Evolutionary conservation across 2,797 vertebrate species (phyloP).

Genomic region (Coluber constrictor): DNA sequence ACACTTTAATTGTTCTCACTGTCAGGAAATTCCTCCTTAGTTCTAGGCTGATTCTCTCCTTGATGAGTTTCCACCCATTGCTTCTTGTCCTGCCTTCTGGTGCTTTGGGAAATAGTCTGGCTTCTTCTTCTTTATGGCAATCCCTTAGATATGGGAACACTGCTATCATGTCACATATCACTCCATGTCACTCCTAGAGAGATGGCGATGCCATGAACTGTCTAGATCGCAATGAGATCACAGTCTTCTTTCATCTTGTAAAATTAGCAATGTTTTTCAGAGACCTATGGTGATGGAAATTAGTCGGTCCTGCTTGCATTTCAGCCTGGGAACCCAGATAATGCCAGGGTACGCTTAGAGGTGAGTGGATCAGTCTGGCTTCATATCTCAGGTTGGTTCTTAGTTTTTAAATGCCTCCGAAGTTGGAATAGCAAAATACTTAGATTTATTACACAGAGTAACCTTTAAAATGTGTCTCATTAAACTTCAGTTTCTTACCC

Average conservation of each 20-base stretch:
- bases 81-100: no score
- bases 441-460: conserved; percentile 61
- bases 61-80: no score
- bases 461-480: conserved; percentile 70
- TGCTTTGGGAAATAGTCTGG: background rate
- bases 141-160: background rate
- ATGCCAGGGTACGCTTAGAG: conserved; percentile 6
- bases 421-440: conserved; percentile 62
- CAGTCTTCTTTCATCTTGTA: background rate
- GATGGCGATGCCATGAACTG: background rate
- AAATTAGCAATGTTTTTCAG: background rate
- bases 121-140: background rate
- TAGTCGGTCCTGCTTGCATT: conserved; percentile 28
- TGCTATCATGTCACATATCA: background rate
- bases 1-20: no score
- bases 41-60: no score
- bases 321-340: conserved; percentile 37
- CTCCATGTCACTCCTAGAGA: background rate
- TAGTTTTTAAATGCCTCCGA: conserved; percentile 64
- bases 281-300: background rate
- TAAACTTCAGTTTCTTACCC: conserved; percentile 61
- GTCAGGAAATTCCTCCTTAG: no score
- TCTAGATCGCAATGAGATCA: background rate
- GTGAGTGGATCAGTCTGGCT: conserved; percentile 57
- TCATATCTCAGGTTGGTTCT: conserved; percentile 50